Evolutionary conservation across 1,140 invertebrate genomes (phyloP), one percentile per base, ranked within the genome.

Genomic region (Phthorimaea operculella): DNA sequence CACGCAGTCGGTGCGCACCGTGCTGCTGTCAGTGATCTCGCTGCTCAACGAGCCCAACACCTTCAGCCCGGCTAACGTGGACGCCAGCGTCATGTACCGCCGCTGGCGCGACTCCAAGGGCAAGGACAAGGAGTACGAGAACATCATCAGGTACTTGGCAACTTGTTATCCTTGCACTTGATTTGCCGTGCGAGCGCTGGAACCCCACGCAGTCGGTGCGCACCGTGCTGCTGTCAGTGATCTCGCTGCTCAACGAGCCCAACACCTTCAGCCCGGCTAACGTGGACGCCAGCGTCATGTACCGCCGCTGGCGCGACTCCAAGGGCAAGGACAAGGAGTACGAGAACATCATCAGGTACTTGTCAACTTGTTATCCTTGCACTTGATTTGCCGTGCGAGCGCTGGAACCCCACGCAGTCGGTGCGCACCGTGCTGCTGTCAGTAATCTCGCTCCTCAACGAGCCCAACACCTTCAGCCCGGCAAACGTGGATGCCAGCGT

Each of bases 351-450:
- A 98, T 99, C 76, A 96, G 94, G 96, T 97, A 86, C 80, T 63
- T 52, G 21, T 28, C 21, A 28, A 28, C 21, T 28, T 28, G 9
- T 60, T n/a, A n/a, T n/a, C n/a, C n/a, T n/a, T n/a, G n/a, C n/a
- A n/a, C n/a, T n/a, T n/a, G n/a, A n/a, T n/a, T n/a, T 99, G 66
- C 97, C 98, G 0, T 99, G 97, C 86, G 98, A 99, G 87, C 93
- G 98, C 83, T 99, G 98, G 98, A 99, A 99, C 89, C 98, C 98
- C 33, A 99, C 98, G 54, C 98, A 99, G 88, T 99, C 96, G 82
- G 98, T 99, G 59, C 92, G 98, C 79, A 99, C 98, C 55, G 97
- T 99, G 74, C 87, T 99, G 54, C 89, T 99, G 33, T 99, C 97
- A 65, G 98, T 99, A 49, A 99, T 99, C 68, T 99, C 98, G 15